Base-by-base conservation (phyloP, 2,113 vertebrate species). In the Dissostichus mawsoni region DNA sequence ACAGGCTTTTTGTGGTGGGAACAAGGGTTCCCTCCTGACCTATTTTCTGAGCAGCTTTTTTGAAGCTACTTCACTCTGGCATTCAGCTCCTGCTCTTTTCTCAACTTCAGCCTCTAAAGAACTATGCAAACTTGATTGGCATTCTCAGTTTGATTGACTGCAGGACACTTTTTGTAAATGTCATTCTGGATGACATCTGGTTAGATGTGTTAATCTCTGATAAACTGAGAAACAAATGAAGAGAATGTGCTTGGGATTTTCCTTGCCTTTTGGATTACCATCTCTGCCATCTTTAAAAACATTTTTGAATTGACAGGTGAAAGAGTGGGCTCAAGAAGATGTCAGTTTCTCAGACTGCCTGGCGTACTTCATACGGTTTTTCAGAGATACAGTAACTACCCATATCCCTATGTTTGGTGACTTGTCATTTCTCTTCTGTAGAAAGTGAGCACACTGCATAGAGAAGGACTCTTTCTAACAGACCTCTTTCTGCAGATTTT, bases 141-240 rank as follows among this genome's bases (percentile, higher is more conserved):
- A 85, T 83, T 78, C 56, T 68, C 20, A 11, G 56, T 75, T 83
- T 82, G 82, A 91, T 68, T 84, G 87, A 91, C 79, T 87, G 72
- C 65, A 76, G 75, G 73, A 82, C 82, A 74, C 41, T 78, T 85
- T 89, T 83, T 72, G 72, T 73, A 80, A 90, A 89, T 84, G 86
- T 82, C 85, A 81, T 69, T 64, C 53, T 47, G 68, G 44, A 79
- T 80, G 64, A 20, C 20, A 20, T 20, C 20, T 20, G 58, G 67
- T 76, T 29, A 58, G 62, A 84, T 80, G 63, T 81, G 86, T 78
- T 80, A 83, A 29, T 66, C 80, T 81, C 20, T 45, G 59, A 77
- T 68, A 63, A 75, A 69, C n/a, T 36, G 20, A 56, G 20, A 63
- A 77, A 78, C n/a, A 83, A 86, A 86, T 53, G 51, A 67, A 62